Evolutionary conservation across 2,797 vertebrate species (phyloP), one percentile per base, ranked within the genome.

Genomic region (Austrolebias charrua): DNA sequence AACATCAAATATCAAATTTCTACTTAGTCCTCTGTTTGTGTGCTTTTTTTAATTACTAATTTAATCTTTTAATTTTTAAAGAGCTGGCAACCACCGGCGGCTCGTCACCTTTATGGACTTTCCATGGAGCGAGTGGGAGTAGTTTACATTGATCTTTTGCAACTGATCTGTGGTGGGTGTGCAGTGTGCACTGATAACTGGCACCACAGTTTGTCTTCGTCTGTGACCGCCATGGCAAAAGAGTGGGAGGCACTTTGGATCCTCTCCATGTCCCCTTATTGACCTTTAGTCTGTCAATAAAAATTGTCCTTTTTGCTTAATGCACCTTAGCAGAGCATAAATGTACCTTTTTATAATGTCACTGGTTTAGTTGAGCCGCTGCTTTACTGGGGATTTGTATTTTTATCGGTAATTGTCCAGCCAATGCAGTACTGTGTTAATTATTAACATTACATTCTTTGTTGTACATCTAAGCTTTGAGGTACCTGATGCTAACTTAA

Each of bases 41-140:
- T 46, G 59, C 20, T 46, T 35, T 49, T 60, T 75, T 12, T 13
- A 12, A 40, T 38, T 38, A 38, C 12, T 40, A 40, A 84, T 86
- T 71, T 78, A 44, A 80, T 86, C 62, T 80, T 86, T 79, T 67
- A 61, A 76, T 76, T 78, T 63, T 55, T 57, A 71, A 75, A 79
- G 63, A 78, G 82, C 73, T 86, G 80, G 79, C 78, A 69, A 62
- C 49, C 62, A 49, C 4, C 70, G 61, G 67, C 69, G 49, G 74
- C 81, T 63, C 40, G 53, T 88, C 88, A 87, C 84, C 85, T 89
- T 86, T 82, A 86, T 86, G 77, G 87, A 83, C 79, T 79, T 84
- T 80, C 79, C 73, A 83, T 82, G 78, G 76, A 79, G 80, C 73
- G 64, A 82, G 89, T 86, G 76, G 89, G 86, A 89, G 90, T 88